phyloP scores from a whole-genome alignment of 1,140 invertebrate genomes.

The Conus betulinus region DNA sequence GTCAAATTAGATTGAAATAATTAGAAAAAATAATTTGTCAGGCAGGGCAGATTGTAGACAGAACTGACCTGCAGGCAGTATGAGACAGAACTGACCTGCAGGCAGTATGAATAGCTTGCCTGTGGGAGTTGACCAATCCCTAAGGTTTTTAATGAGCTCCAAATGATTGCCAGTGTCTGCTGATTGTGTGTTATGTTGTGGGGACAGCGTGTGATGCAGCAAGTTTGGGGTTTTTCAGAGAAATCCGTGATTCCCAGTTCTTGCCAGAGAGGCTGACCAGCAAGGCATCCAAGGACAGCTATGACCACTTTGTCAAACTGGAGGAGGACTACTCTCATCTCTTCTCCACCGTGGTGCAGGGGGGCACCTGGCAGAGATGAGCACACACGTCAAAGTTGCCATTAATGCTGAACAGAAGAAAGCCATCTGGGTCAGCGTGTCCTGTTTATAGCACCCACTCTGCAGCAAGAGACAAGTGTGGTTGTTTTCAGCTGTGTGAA shows the following conservation, averaged over 20 bases:
- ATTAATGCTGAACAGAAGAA: conserved; percentile 97
- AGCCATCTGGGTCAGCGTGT: conserved; percentile 88
- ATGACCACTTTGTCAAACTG: conserved; percentile 85
- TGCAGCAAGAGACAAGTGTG: not conserved
- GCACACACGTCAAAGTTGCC: conserved; percentile 93
- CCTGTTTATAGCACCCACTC: not conserved
- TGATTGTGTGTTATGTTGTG: too few species aligned
- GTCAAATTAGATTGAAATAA: too few species aligned
- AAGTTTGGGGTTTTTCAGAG: conserved; percentile 60
- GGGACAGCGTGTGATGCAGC: too few species aligned
- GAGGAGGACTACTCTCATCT: conserved; percentile 93
- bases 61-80: too few species aligned
- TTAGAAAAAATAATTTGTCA: too few species aligned
- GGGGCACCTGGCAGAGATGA: conserved; percentile 95
- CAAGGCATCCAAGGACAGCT: conserved; percentile 97
- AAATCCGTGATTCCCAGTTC: conserved; percentile 89
- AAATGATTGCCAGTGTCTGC: too few species aligned
- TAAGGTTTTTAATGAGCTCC: too few species aligned
- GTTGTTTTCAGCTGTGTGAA: not conserved
- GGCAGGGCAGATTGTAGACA: too few species aligned
- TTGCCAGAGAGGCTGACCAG: conserved; percentile 93
- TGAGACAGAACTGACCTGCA: too few species aligned
- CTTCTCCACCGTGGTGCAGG: conserved; percentile 94
- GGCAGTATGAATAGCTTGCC: too few species aligned
- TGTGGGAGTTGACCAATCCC: too few species aligned